Evolutionary conservation across 2,113 vertebrate genomes (phyloP).

Genomic region (Pantherophis guttatus): DNA sequence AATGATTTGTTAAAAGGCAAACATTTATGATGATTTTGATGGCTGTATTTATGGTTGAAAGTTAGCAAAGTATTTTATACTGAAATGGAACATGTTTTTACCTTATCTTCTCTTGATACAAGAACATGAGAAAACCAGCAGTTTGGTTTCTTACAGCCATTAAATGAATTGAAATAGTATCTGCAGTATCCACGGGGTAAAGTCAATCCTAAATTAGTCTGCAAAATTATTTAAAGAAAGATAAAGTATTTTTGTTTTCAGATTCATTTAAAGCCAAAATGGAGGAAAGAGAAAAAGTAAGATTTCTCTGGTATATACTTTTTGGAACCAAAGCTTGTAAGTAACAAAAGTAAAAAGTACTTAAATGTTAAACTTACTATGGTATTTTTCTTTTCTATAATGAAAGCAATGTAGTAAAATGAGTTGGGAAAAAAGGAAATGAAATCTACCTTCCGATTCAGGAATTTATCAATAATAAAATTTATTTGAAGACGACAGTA

Average conservation of each 20-base stretch:
- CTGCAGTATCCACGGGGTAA: constrained; percentile 81
- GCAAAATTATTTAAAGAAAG: constrained; percentile 20
- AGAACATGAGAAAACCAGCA: constrained; percentile 83
- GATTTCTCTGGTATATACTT: background rate
- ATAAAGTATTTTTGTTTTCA: background rate
- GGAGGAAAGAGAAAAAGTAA: background rate
- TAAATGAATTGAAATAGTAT: constrained; percentile 80
- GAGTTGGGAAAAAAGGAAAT: background rate
- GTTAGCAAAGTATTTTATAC: background rate
- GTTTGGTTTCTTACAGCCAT: constrained; percentile 70
- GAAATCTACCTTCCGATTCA: background rate
- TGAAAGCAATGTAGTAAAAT: background rate
- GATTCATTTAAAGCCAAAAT: background rate
- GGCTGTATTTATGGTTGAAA: background rate
- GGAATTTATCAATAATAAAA: background rate
- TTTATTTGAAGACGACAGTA: background rate
- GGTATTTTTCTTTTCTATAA: background rate
- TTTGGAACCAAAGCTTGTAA: background rate
- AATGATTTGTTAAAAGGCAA: background rate
- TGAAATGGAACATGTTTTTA: constrained; percentile 50
- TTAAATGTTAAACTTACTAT: background rate
- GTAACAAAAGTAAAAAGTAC: background rate
- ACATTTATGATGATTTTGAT: background rate
- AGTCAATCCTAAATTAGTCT: constrained; percentile 59
- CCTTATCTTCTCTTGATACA: constrained; percentile 83